Base-by-base conservation (phyloP, 2,113 vertebrate species). In the Blennius ocellaris region DNA sequence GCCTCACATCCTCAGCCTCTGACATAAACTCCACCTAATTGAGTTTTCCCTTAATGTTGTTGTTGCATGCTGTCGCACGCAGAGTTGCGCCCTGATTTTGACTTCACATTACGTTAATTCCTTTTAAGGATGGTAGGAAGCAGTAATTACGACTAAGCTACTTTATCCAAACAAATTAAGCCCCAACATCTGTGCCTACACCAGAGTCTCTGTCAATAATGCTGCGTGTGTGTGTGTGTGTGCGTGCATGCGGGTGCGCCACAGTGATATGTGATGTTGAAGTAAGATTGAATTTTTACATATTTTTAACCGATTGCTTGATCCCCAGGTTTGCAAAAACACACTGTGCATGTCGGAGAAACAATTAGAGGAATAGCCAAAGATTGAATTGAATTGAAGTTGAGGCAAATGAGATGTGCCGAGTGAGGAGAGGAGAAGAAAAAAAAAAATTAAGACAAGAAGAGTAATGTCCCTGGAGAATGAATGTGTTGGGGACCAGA, bases 111-210 rank as follows among this genome's bases (percentile, higher is more conserved):
- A 45, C 21, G 48, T 36, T 64, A 48, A 51, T 45, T 69, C 40
- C 41, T 64, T 53, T 64, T 47, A 36, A 69, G 57, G 65, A 64
- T 48, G 47, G 52, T 69, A 21, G 47, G 65, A 58, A 68, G 56
- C 52, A 11, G 43, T 54, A 60, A 66, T 53, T 67, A 55, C 54
- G 38, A 21, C 43, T 54, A 61, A 66, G 40, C 69, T 61, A 60
- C 61, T 66, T 78, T 49, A 56, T 57, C 63, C 69, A 73, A 50
- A 61, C 63, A 73, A 68, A 62, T 62, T 56, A 67, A 51, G 17
- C 43, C 44, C 44, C 1, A 48, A 65, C 67, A 78, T 71, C 76
- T 78, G 41, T 36, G 60, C 61, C 51, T 12, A 16, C 0, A 0
- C 51, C 11, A 6, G 62, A 48, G 50, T n/a, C 51, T 17, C 49